Base-by-base conservation (phyloP, 2,888 invertebrate species). In the Eupithecia centaureata region DNA sequence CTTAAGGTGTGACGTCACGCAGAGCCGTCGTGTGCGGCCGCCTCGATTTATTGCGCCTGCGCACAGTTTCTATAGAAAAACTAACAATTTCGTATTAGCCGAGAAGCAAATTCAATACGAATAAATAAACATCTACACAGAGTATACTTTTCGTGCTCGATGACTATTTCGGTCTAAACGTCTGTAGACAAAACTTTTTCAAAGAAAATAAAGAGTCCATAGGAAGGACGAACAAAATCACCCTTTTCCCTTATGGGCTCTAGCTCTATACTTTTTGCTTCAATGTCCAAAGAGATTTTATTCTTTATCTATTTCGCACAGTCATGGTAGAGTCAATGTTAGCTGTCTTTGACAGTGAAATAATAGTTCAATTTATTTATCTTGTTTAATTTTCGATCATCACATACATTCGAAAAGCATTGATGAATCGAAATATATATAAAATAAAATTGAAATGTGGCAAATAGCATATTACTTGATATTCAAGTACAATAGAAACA, bases 11-110 rank as follows among this genome's bases (percentile, higher is more conserved):
- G 92, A 92, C 93, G 92, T 93, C 92, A 92, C 90, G 91, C 92
- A 86, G 91, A 85, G 92, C 88, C 93, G 86, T 92, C 93, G 93
- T 93, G 92, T 93, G 93, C 91, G 92, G 92, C 92, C 92, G 83
- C 76, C 84, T 86, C 84, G 87, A 93, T 93, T 93, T 93, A 93
- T 93, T 88, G 92, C 92, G 89, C 86, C 87, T 89, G 90, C 90
- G 88, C 91, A 90, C 82, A 83, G 84, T 82, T 81, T 84, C 85
- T 82, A 84, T 79, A 85, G 86, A 87, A 88, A 86, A 88, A 82
- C 81, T 83, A 77, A 81, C 81, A 68, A 78, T 82, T 82, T 82
- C 74, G 76, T 79, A 73, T 57, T 70, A 63, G 51, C 70, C 63
- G 67, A 64, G 47, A 15, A 1, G 56, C 15, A 32, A 32, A 56